Evolutionary conservation across 2,113 vertebrate genomes (phyloP).

Genomic region (Pygoscelis adeliae): DNA sequence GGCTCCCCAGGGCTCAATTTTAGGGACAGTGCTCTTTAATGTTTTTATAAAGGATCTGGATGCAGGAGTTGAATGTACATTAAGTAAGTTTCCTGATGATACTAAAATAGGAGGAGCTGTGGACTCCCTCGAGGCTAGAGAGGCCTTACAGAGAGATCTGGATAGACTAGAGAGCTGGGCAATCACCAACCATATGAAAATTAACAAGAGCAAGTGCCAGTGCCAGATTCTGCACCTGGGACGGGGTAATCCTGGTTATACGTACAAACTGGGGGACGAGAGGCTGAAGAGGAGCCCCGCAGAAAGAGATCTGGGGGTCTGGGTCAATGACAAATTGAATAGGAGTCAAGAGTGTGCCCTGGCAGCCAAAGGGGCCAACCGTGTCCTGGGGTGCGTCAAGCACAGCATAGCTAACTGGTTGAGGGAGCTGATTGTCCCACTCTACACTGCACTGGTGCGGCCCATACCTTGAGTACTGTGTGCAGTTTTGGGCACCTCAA

Average conservation of each 20-base stretch:
- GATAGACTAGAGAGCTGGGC: not conserved
- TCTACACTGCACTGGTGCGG: too few relatives aligned
- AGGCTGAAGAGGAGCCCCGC: too few relatives aligned
- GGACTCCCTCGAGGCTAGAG: not conserved
- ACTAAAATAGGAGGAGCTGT: not conserved
- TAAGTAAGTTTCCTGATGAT: not conserved
- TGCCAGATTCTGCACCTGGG: too few relatives aligned
- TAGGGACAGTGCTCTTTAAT: not conserved
- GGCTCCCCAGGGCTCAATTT: not conserved
- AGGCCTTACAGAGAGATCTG: not conserved
- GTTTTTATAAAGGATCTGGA: not conserved
- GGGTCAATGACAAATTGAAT: too few relatives aligned
- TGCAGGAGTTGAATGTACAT: not conserved
- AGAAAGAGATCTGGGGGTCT: too few relatives aligned
- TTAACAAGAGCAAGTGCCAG: not conserved
- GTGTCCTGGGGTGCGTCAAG: too few relatives aligned
- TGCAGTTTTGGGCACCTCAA: too few relatives aligned
- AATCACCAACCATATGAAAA: not conserved
- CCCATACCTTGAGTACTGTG: too few relatives aligned
- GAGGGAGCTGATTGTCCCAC: too few relatives aligned
- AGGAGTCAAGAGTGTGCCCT: too few relatives aligned
- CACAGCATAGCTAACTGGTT: too few relatives aligned
- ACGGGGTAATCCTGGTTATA: not conserved
- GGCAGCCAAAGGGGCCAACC: too few relatives aligned
- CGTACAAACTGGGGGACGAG: not conserved